These are phyloP conservation scores for Leistus spinibarbis DNA, from an alignment of 2,888 invertebrate genomes.

Conservation along the genomic window DNA sequence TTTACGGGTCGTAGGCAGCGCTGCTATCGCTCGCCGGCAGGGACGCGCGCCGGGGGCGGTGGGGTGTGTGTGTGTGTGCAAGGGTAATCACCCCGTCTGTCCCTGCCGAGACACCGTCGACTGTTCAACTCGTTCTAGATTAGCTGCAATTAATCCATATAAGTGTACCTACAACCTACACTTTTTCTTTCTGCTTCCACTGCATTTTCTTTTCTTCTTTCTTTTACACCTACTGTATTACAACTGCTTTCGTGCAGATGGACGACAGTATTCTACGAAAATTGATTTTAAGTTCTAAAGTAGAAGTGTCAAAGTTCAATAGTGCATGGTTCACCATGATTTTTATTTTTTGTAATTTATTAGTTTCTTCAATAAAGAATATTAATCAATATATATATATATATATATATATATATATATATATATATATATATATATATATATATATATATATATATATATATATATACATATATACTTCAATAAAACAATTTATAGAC, in stretches of 20 bases:
- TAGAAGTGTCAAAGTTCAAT: not conserved
- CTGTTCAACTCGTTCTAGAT: constrained; percentile 11
- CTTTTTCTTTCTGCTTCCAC: not conserved
- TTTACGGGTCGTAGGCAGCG: not conserved
- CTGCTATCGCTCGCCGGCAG: not conserved
- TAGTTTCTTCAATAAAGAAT: too few relatives aligned
- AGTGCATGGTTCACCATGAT: not conserved
- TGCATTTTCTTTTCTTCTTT: not conserved
- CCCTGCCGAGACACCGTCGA: constrained; percentile 7
- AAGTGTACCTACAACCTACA: not conserved
- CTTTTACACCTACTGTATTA: not conserved
- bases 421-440: constrained; percentile 4
- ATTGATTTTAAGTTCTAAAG: not conserved
- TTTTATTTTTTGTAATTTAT: not conserved
- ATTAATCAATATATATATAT: not conserved
- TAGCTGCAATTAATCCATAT: constrained; percentile 5
- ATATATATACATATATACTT: not conserved
- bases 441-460: not conserved
- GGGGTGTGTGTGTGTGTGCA: not conserved
- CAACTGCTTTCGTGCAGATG: not conserved
- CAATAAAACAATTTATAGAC: not conserved
- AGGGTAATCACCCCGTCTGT: constrained; percentile 13
- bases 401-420: constrained; percentile 1
- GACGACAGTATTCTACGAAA: not conserved
- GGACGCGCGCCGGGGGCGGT: not conserved